phyloP scores from a whole-genome alignment of 1,140 invertebrate species.

The Bombus sibiricus region DNA sequence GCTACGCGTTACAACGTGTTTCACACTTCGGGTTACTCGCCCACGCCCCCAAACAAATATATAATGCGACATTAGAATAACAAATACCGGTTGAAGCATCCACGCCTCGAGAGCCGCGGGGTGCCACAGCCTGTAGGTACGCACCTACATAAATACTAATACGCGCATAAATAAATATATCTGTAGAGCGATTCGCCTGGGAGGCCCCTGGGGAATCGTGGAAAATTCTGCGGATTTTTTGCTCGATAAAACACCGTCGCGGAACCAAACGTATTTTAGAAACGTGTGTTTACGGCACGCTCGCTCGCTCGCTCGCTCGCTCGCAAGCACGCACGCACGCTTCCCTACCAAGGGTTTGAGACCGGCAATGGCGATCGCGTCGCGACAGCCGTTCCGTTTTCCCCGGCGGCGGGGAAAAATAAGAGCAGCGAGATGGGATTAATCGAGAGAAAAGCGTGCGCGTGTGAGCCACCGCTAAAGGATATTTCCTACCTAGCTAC shows the following conservation, averaged over 20 bases:
- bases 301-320: background rate
- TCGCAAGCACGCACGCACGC: background rate
- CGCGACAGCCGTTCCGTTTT: background rate
- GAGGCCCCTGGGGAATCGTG: slow-evolving; percentile 26
- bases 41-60: slow-evolving; percentile 78
- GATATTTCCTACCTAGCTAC: background rate
- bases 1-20: slow-evolving; percentile 77
- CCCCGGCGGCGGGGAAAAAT: background rate
- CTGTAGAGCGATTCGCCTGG: slow-evolving; percentile 46
- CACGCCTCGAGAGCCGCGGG: slow-evolving; percentile 74
- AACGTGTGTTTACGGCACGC: slow-evolving; percentile 1
- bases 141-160: slow-evolving; percentile 65
- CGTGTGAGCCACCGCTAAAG: background rate
- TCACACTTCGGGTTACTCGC: slow-evolving; percentile 77
- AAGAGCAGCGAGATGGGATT: background rate
- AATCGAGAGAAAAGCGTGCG: slow-evolving; percentile 19
- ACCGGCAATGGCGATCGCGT: background rate
- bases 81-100: slow-evolving; percentile 77
- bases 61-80: slow-evolving; percentile 79
- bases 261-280: background rate
- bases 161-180: slow-evolving; percentile 75
- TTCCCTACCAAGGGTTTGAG: background rate
- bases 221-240: slow-evolving; percentile 44
- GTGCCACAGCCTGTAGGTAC: slow-evolving; percentile 66
- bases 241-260: background rate